A percentile compares a stretch with the other conserved stretches of the same genome.
phyloP scores from a whole-genome alignment of 2,888 invertebrate species.

The Raillietiella orientalis region DNA sequence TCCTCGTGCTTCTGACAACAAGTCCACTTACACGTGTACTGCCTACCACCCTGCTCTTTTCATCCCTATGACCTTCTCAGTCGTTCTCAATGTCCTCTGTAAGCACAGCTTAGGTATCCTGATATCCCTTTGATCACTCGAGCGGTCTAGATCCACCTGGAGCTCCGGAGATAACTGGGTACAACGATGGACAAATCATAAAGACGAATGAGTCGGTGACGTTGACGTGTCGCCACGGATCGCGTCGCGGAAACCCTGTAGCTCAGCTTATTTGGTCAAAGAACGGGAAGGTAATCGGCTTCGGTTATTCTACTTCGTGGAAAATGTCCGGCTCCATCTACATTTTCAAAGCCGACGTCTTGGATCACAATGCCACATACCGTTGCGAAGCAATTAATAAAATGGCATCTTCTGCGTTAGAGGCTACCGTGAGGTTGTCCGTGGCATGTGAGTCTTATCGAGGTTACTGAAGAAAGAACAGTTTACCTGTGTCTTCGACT shows the following conservation, averaged over 20 bases:
- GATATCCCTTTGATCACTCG: too few species aligned
- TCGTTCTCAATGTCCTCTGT: slow-evolving; percentile 64
- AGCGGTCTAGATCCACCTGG: slow-evolving; percentile 62
- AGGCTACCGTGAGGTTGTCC: too few species aligned
- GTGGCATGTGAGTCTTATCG: too few species aligned
- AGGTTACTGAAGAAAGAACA: too few species aligned
- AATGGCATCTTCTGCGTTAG: too few species aligned
- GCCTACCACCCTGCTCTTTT: slow-evolving; percentile 55
- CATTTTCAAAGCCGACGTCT: slow-evolving; percentile 55
- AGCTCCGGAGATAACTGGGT: slow-evolving; percentile 67
- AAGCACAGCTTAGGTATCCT: slow-evolving; percentile 16
- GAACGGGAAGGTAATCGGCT: slow-evolving; percentile 55
- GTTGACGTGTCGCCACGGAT: slow-evolving; percentile 58
- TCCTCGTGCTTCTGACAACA: slow-evolving; percentile 55
- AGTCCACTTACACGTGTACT: slow-evolving; percentile 60
- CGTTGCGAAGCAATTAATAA: slow-evolving; percentile 52
- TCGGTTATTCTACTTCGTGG: slow-evolving; percentile 48
- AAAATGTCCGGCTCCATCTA: slow-evolving; percentile 59
- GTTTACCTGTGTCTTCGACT: slow-evolving; percentile 8
- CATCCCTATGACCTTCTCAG: slow-evolving; percentile 36
- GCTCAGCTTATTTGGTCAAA: slow-evolving; percentile 85
- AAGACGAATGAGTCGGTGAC: slow-evolving; percentile 62
- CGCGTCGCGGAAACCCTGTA: slow-evolving; percentile 83
- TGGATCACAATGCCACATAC: slow-evolving; percentile 75
- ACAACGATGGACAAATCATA: slow-evolving; percentile 56